Percentiles rank a stretch among this genome's conserved stretches.
These are phyloP conservation scores for Martes martes DNA, from an alignment of 2,113 vertebrate species.

Conservation along the genomic window DNA sequence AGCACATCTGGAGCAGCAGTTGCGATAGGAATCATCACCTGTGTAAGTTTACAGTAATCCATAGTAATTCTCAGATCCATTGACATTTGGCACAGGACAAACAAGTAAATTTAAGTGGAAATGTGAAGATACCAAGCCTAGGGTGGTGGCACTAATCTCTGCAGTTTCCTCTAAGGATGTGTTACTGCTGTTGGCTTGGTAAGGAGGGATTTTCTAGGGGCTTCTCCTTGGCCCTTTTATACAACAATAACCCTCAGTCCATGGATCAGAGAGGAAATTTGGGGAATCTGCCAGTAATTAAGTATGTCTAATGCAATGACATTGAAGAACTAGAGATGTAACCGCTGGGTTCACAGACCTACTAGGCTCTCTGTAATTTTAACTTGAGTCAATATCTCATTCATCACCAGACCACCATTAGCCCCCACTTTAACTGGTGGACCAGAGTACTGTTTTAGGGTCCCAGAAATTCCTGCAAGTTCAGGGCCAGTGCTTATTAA, in stretches of 20 bases:
- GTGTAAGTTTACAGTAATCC: neutral
- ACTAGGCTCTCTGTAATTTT: neutral
- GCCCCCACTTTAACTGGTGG: neutral
- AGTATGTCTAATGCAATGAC: neutral
- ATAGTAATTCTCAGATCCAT: neutral
- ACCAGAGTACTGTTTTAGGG: neutral
- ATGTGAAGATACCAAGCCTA: neutral
- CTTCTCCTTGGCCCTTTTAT: neutral
- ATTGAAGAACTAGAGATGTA: neutral
- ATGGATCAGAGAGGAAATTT: neutral
- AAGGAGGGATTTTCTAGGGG: neutral
- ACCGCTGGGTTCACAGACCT: neutral
- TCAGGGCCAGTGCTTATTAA: neutral
- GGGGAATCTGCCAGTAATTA: neutral
- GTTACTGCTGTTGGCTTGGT: neutral
- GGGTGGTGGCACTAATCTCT: neutral
- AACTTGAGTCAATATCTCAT: neutral
- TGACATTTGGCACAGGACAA: neutral
- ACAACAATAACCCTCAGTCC: neutral
- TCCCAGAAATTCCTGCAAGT: neutral
- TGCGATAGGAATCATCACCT: neutral
- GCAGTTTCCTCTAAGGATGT: neutral
- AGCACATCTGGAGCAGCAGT: neutral
- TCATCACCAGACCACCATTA: neutral
- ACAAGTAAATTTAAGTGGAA: neutral